Conservation (phyloP, 2,113 vertebrate species). For the Orthonyx spaldingii region DNA sequence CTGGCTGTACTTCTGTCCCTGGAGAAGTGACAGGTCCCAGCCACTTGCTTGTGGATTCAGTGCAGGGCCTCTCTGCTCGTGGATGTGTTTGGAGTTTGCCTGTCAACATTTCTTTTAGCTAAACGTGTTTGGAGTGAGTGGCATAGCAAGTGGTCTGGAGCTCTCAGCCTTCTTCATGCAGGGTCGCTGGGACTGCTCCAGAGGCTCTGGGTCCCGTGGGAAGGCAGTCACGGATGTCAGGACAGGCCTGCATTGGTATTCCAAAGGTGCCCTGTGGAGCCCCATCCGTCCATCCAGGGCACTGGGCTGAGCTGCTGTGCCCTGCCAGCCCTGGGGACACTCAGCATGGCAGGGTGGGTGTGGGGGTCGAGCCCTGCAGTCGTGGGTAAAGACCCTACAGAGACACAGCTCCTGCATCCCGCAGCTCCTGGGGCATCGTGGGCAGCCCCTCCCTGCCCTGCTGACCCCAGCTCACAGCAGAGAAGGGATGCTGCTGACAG, state of each 20-base stretch:
- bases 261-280: background rate
- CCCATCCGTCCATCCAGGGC: background rate
- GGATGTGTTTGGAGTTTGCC: background rate
- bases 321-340: background rate
- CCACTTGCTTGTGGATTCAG: background rate
- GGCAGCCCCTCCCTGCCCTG: background rate
- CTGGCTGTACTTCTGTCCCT: background rate
- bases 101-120: background rate
- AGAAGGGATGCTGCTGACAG: background rate
- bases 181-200: background rate
- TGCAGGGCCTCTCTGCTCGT: background rate
- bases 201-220: background rate
- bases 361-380: background rate
- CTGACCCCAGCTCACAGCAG: background rate
- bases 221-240: background rate
- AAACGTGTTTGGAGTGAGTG: background rate
- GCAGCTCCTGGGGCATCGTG: accelerated
- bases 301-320: background rate
- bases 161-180: background rate
- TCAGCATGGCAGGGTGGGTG: background rate
- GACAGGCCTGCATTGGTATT: background rate
- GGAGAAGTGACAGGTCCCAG: background rate
- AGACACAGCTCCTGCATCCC: background rate
- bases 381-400: accelerated
- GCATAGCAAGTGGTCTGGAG: background rate